Conservation (phyloP, 2,888 invertebrate genomes). For the Sisyra nigra region DNA sequence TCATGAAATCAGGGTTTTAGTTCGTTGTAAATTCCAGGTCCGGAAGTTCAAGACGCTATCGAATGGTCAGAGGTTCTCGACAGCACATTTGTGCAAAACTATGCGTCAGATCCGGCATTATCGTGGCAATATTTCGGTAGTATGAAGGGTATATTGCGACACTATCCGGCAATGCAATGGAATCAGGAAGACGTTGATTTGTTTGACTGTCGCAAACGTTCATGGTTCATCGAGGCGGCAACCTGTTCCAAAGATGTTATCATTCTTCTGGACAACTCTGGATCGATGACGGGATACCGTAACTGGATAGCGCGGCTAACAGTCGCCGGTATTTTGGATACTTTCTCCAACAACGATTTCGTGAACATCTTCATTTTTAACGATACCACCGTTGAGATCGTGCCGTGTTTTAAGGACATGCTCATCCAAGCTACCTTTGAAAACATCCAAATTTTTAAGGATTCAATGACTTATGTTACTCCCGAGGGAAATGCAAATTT, state of each 20-base stretch:
- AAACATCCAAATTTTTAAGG: conserved; percentile 58
- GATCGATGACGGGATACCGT: conserved; percentile 79
- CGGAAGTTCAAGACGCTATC: conserved; percentile 54
- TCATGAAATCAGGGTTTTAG: too few species aligned
- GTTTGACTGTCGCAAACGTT: conserved; percentile 83
- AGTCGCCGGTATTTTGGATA: conserved; percentile 75
- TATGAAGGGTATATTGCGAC: conserved; percentile 78
- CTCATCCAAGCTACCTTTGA: conserved; percentile 82
- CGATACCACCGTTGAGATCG: conserved; percentile 48
- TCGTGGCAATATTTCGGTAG: conserved; percentile 98
- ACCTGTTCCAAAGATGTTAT: conserved; percentile 96
- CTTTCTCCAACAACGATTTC: conserved; percentile 94
- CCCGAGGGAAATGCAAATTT: conserved; percentile 74
- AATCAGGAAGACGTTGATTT: conserved; percentile 43
- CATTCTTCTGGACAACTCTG: conserved; percentile 87
- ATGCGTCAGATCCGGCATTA: conserved; percentile 72
- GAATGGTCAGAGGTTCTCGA: conserved; percentile 83
- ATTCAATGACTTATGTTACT: conserved; percentile 44
- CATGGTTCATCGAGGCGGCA: conserved; percentile 96
- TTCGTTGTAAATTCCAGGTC: conserved; percentile 19
- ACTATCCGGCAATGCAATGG: conserved; percentile 78
- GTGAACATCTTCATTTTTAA: conserved; percentile 81
- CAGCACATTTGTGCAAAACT: conserved; percentile 69
- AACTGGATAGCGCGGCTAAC: conserved; percentile 71
- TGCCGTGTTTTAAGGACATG: conserved; percentile 68